These are phyloP conservation scores for Ochropacha duplaris DNA, from an alignment of 2,888 invertebrate genomes.

Conservation along the genomic window DNA sequence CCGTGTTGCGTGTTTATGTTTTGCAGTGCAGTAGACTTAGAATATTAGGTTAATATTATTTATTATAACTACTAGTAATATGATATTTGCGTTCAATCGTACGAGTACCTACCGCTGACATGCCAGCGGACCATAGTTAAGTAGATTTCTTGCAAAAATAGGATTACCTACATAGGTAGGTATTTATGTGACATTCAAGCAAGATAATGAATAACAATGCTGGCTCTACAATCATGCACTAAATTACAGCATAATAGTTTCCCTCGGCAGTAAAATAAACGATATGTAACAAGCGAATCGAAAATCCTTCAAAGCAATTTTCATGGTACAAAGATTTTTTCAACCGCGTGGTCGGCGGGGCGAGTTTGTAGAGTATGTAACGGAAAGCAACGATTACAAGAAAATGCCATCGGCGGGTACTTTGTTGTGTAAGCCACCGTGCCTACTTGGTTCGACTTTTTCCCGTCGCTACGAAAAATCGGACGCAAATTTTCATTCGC, in stretches of 20 bases:
- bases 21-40: no score
- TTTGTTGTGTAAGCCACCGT: not conserved
- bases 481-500: no score
- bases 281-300: constrained; percentile 1
- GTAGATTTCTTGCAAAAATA: not conserved
- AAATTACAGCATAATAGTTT: not conserved
- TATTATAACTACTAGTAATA: no score
- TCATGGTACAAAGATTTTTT: constrained; percentile 32
- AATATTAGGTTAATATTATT: no score
- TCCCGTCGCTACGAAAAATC: not conserved
- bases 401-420: constrained; percentile 24
- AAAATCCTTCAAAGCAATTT: constrained; percentile 5
- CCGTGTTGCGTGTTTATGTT: no score
- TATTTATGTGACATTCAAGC: not conserved
- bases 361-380: constrained; percentile 8
- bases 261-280: not conserved
- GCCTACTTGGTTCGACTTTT: not conserved
- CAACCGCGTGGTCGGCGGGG: constrained; percentile 15
- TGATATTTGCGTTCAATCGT: no score
- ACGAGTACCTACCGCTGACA: no score
- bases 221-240: not conserved
- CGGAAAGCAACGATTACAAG: constrained; percentile 27
- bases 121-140: no score
- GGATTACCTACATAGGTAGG: no score
- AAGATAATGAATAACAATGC: not conserved